phyloP scores from a whole-genome alignment of 2,888 invertebrate species.

The Zygogramma bicolorata region DNA sequence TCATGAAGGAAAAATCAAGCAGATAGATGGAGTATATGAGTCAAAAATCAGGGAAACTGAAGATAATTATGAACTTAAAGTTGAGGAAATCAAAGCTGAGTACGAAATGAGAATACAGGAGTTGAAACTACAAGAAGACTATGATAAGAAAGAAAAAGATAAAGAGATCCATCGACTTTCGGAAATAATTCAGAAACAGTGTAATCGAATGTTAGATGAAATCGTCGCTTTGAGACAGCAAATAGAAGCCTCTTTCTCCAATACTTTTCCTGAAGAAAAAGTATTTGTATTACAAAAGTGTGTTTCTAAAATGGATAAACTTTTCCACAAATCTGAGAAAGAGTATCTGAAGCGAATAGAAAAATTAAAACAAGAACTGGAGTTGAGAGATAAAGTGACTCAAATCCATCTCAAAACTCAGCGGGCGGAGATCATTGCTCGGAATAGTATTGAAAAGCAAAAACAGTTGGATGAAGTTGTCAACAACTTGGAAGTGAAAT shows the following conservation, averaged over 20 bases:
- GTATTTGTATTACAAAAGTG: constrained; percentile 54
- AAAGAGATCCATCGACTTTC: constrained; percentile 52
- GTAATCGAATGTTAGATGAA: constrained; percentile 51
- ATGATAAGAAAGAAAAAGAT: constrained; percentile 46
- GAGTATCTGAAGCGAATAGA: constrained; percentile 56
- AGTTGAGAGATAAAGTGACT: constrained; percentile 53
- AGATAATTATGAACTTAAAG: constrained; percentile 43
- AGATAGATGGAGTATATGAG: constrained; percentile 38
- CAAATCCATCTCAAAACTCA: constrained; percentile 56
- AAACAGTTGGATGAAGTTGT: constrained; percentile 54
- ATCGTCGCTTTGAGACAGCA: constrained; percentile 48
- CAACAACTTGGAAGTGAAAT: constrained; percentile 56
- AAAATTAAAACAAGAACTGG: constrained; percentile 54
- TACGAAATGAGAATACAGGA: constrained; percentile 46
- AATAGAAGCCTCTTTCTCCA: constrained; percentile 39
- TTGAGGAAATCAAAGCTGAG: constrained; percentile 38
- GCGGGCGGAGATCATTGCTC: constrained; percentile 54
- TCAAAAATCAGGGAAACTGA: constrained; percentile 34
- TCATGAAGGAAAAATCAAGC: constrained; percentile 34
- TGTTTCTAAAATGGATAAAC: constrained; percentile 59
- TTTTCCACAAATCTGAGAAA: constrained; percentile 56
- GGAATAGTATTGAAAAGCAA: constrained; percentile 53
- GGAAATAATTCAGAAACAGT: constrained; percentile 52
- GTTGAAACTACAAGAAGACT: constrained; percentile 42
- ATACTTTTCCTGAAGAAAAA: constrained; percentile 44